phyloP scores from a whole-genome alignment of 2,113 vertebrate genomes.

The Solea solea region DNA sequence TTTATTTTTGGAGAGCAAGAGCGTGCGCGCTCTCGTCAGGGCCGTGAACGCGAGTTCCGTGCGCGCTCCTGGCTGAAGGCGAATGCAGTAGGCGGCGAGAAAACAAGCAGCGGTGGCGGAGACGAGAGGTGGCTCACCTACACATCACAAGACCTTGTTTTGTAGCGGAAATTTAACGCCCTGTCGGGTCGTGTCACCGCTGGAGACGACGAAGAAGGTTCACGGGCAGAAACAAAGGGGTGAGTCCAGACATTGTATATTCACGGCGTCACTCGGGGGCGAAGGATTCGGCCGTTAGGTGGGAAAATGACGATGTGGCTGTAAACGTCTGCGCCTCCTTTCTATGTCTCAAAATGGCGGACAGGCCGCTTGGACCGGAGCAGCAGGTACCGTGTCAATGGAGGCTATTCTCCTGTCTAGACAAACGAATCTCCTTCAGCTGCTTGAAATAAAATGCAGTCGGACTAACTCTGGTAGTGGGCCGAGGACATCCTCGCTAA shows the following conservation, averaged over 20 bases:
- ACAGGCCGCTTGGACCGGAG: constrained; percentile 77
- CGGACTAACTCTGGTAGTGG: rapidly evolving
- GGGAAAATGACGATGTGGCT: constrained; percentile 81
- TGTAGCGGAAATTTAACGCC: constrained; percentile 66
- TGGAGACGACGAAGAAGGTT: constrained; percentile 48
- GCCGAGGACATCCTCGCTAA: not conserved
- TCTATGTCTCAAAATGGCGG: constrained; percentile 87
- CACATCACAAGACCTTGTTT: constrained; percentile 61
- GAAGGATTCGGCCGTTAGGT: constrained; percentile 62
- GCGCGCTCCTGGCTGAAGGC: constrained; percentile 74
- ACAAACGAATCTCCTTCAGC: not conserved
- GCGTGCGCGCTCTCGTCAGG: constrained; percentile 70
- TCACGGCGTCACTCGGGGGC: constrained; percentile 9
- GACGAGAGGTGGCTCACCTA: constrained; percentile 66
- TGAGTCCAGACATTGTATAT: constrained; percentile 59
- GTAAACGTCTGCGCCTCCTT: constrained; percentile 79
- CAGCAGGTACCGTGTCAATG: constrained; percentile 71
- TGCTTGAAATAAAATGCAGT: not conserved
- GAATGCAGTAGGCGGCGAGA: constrained; percentile 74
- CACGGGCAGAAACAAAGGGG: constrained; percentile 64
- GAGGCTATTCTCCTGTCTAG: constrained; percentile 22
- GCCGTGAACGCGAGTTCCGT: constrained; percentile 60
- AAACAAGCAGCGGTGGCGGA: constrained; percentile 72
- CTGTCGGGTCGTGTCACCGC: constrained; percentile 57
- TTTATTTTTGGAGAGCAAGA: constrained; percentile 43